Conservation (phyloP, 2,113 vertebrate species). For the Vireo altiloquus region DNA sequence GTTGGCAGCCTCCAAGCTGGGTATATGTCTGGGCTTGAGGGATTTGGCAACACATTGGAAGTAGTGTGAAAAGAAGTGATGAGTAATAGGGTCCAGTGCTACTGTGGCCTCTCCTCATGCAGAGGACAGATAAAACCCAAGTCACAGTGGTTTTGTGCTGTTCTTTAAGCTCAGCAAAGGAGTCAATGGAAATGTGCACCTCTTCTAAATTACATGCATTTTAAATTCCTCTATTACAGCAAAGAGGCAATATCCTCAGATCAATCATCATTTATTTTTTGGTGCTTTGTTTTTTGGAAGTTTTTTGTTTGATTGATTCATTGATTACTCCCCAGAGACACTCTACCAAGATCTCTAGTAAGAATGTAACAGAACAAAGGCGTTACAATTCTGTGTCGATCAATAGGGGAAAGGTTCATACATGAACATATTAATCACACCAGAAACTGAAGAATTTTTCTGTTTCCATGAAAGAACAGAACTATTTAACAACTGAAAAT, state of each 20-base stretch:
- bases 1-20: not conserved
- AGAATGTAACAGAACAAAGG: not conserved
- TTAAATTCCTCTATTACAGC: not conserved
- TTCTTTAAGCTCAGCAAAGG: not conserved
- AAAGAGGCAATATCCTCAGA: not conserved
- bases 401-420: not conserved
- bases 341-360: not conserved
- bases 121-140: not conserved
- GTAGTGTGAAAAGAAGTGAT: not conserved
- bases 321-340: not conserved
- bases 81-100: not conserved
- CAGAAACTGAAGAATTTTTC: not conserved
- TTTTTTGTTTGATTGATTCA: not conserved
- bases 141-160: not conserved
- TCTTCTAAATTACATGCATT: not conserved
- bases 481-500: not conserved
- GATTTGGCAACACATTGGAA: not conserved
- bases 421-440: not conserved
- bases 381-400: not conserved
- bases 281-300: not conserved
- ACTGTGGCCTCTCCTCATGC: not conserved
- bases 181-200: not conserved
- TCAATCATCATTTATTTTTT: accelerated
- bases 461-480: not conserved
- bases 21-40: not conserved